A percentile compares a stretch with the other conserved stretches of the same genome.
phyloP scores from a whole-genome alignment of 1,140 invertebrate species.

The Nasonia longicornis region DNA sequence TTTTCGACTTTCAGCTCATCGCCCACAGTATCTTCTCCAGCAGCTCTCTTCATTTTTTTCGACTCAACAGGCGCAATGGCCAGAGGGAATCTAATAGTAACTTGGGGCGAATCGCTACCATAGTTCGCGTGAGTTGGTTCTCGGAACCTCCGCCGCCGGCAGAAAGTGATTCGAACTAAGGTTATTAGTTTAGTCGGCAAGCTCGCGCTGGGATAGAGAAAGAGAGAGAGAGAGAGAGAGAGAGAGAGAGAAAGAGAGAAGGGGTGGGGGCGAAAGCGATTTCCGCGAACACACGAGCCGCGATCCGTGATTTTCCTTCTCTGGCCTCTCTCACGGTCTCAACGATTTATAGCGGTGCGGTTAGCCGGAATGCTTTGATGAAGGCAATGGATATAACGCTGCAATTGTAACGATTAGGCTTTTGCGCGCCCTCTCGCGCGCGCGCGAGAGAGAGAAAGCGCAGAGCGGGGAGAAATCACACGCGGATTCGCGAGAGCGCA shows the following conservation, averaged over 20 bases:
- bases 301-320: conserved; percentile 16
- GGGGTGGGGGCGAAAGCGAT: conserved; percentile 3
- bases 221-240: no score
- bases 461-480: not conserved
- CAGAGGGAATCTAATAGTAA: conserved; percentile 23
- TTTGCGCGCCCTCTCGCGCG: not conserved
- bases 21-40: not conserved
- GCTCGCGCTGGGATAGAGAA: not conserved
- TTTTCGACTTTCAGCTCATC: not conserved
- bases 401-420: conserved; percentile 37
- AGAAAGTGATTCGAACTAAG: conserved; percentile 48
- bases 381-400: conserved; percentile 26
- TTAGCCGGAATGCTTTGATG: conserved; percentile 32
- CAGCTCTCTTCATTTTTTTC: not conserved
- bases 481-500: not conserved
- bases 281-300: conserved; percentile 4
- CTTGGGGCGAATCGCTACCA: conserved; percentile 39
- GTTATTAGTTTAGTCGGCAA: conserved; percentile 45
- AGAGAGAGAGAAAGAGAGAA: no score
- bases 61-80: not conserved
- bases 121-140: conserved; percentile 37
- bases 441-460: no score
- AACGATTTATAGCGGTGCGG: conserved; percentile 39
- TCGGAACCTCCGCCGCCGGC: not conserved
- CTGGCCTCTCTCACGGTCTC: not conserved